phyloP scores from a whole-genome alignment of 2,888 invertebrate species.

The Agonum fuliginosum region DNA sequence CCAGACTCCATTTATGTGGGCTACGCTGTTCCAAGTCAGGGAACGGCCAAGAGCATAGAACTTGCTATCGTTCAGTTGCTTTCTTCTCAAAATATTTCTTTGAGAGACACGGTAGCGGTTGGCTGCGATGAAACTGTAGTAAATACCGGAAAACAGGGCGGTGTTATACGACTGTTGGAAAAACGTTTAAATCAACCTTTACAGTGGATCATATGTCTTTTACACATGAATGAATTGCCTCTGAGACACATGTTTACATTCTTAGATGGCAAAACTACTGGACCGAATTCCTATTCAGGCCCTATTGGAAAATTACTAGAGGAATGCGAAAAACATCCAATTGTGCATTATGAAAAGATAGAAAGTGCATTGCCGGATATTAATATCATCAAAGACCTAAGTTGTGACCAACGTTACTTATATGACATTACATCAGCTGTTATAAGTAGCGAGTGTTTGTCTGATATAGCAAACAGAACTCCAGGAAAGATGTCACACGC shows the following conservation, averaged over 20 bases:
- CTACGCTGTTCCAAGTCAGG: slow-evolving; percentile 1
- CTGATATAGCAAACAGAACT: too few species aligned
- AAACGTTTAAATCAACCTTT: neutral
- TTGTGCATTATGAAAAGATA: slow-evolving; percentile 9
- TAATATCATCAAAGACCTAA: neutral
- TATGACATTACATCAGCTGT: neutral
- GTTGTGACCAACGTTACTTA: neutral
- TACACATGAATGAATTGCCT: slow-evolving; percentile 62
- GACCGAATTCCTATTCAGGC: slow-evolving; percentile 62
- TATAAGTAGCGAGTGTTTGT: neutral
- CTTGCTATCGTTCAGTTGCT: slow-evolving; percentile 39
- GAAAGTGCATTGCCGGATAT: neutral
- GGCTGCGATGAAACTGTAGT: neutral
- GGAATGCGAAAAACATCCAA: slow-evolving; percentile 52
- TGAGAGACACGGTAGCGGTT: neutral
- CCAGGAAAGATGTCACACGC: neutral
- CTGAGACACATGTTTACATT: slow-evolving; percentile 62
- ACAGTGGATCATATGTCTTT: slow-evolving; percentile 55
- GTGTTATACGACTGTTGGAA: neutral
- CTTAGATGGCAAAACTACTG: slow-evolving; percentile 62
- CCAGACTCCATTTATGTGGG: neutral
- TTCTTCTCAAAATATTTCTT: slow-evolving; percentile 48
- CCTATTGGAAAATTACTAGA: slow-evolving; percentile 62
- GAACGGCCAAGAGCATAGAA: slow-evolving; percentile 42
- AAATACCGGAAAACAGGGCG: neutral